Conservation (phyloP, 2,888 invertebrate genomes). For the Synanthedon tipuliformis region DNA sequence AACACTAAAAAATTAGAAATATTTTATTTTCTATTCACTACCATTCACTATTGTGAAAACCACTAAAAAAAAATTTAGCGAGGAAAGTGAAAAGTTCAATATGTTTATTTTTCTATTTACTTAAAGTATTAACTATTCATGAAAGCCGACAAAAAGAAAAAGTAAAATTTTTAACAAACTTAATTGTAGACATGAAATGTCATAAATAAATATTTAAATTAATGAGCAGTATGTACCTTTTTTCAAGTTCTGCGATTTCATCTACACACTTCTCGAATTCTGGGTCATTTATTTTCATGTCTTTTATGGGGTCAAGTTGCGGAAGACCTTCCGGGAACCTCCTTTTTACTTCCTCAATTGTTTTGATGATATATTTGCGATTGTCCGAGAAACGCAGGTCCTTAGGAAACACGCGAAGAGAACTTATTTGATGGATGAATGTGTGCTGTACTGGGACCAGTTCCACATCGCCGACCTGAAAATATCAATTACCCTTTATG, state of each 20-base stretch:
- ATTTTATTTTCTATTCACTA: no score
- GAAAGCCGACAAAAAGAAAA: no score
- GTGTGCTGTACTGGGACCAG: constrained; percentile 88
- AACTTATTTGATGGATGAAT: constrained; percentile 87
- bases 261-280: constrained; percentile 84
- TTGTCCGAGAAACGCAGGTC: constrained; percentile 89
- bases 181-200: no score
- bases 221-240: constrained; percentile 51
- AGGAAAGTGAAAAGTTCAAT: no score
- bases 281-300: constrained; percentile 93
- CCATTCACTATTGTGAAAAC: no score
- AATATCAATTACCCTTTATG: not conserved
- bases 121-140: no score
- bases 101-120: no score
- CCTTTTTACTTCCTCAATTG: constrained; percentile 88
- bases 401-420: constrained; percentile 89
- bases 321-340: constrained; percentile 91
- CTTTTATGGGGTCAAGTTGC: constrained; percentile 90
- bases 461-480: constrained; percentile 84
- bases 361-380: constrained; percentile 85
- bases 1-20: not conserved
- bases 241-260: constrained; percentile 86
- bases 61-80: no score
- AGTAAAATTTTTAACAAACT: no score
- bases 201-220: no score